phyloP scores from a whole-genome alignment of 1,140 invertebrate species.

The Octopus sinensis region DNA sequence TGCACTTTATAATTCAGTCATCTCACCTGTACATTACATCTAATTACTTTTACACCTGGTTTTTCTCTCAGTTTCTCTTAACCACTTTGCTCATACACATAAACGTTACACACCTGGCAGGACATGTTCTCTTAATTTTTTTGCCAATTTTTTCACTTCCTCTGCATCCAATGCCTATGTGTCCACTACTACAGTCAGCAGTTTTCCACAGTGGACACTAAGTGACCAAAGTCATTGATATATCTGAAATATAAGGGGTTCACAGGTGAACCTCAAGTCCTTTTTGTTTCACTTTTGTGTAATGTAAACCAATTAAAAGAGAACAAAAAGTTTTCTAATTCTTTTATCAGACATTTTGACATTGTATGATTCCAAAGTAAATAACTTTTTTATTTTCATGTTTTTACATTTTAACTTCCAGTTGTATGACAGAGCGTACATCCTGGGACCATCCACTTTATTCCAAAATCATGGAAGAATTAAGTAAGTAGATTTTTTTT shows the following conservation, averaged over 20 bases:
- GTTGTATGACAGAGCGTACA: conserved; percentile 46
- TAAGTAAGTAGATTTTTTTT: conserved; percentile 34
- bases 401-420: conserved; percentile 32
- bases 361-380: background rate
- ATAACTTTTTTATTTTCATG: background rate
- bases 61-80: too few relatives aligned
- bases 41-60: too few relatives aligned
- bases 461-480: conserved; percentile 41
- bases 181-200: too few relatives aligned
- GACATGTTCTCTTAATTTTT: too few relatives aligned
- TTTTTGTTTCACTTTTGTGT: background rate
- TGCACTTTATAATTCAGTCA: too few relatives aligned
- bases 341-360: background rate
- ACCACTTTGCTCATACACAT: too few relatives aligned
- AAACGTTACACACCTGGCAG: too few relatives aligned
- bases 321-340: background rate
- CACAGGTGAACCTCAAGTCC: background rate
- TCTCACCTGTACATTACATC: too few relatives aligned
- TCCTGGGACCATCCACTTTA: conserved; percentile 54
- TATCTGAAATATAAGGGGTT: background rate
- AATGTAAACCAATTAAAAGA: background rate
- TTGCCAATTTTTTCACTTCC: too few relatives aligned
- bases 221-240: background rate
- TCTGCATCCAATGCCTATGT: too few relatives aligned
- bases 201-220: too few relatives aligned